Evolutionary conservation across 35 echinoderm and acorn worm species (phyloP).

Genomic region (Chiridota heheva): DNA sequence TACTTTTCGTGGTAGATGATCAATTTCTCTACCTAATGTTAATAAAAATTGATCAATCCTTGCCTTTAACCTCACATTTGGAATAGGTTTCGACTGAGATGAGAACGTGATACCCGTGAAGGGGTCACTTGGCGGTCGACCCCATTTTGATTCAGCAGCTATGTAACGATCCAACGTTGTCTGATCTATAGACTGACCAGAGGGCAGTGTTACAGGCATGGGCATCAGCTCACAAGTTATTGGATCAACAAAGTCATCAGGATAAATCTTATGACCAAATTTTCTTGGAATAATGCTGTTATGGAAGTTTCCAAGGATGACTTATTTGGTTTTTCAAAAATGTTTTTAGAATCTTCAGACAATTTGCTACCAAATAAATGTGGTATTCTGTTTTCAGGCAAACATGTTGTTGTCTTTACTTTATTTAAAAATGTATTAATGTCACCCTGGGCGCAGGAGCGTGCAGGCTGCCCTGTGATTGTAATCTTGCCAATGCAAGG

Average conservation of each 20-base stretch:
- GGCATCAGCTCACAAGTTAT: constrained; percentile 85
- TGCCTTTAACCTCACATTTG: constrained; percentile 83
- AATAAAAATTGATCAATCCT: constrained; percentile 82
- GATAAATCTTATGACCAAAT: constrained; percentile 12
- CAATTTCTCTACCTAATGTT: constrained; percentile 32
- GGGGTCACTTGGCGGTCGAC: constrained; percentile 80
- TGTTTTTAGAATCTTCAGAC: not conserved
- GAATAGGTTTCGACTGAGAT: constrained; percentile 63
- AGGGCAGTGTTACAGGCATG: constrained; percentile 80
- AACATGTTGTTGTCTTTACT: not conserved
- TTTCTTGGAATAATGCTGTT: not conserved
- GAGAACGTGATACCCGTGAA: constrained; percentile 86
- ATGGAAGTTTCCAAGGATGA: not conserved
- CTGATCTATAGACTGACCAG: constrained; percentile 85
- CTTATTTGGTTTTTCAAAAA: not conserved
- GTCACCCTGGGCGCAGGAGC: constrained; percentile 15
- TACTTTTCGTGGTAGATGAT: constrained; percentile 45
- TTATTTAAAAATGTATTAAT: constrained; percentile 22
- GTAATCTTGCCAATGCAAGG: constrained; percentile 64
- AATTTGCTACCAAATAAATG: not conserved
- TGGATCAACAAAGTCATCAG: constrained; percentile 92
- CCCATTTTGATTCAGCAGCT: constrained; percentile 76
- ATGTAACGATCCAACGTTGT: constrained; percentile 72
- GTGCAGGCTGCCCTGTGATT: constrained; percentile 81
- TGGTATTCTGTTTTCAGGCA: not conserved